These are phyloP conservation scores for Hydrolagus affinis DNA, from an alignment of 2,113 vertebrate species.

Conservation along the genomic window DNA sequence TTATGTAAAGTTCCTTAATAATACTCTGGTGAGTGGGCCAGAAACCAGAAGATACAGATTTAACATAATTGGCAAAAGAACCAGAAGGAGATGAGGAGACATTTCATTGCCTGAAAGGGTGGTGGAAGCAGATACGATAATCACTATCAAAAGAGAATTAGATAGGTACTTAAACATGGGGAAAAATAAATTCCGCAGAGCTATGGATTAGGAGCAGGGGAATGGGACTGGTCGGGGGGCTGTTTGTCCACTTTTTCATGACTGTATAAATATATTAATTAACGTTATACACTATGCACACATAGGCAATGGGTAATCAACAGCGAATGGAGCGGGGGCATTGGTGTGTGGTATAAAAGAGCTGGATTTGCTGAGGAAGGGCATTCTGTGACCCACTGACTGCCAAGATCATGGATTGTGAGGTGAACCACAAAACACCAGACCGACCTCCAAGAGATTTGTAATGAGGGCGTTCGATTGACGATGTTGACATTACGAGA, in stretches of 20 bases:
- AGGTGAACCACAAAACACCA: slow-evolving; percentile 34
- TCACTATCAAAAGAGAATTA: too few species aligned
- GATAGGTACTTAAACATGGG: too few species aligned
- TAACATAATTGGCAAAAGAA: too few species aligned
- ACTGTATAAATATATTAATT: not conserved
- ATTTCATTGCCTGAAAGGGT: too few species aligned
- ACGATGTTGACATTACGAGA: not conserved
- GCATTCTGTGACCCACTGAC: not conserved
- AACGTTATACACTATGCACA: not conserved
- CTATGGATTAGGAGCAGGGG: too few species aligned
- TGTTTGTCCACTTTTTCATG: not conserved
- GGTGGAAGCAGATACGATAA: too few species aligned
- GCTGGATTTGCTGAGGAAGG: slow-evolving; percentile 31
- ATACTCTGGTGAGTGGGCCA: slow-evolving; percentile 34
- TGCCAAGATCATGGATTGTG: slow-evolving; percentile 28
- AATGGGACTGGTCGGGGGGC: too few species aligned
- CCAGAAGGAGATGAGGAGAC: too few species aligned
- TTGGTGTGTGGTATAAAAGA: not conserved
- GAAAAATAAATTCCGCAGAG: too few species aligned
- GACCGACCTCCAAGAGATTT: not conserved
- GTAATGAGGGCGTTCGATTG: not conserved
- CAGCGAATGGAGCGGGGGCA: not conserved
- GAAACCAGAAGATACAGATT: too few species aligned
- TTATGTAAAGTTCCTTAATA: slow-evolving; percentile 36
- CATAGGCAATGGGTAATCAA: not conserved